Conservation (phyloP, 2,888 invertebrate genomes). For the Chloroclystis v-ata region DNA sequence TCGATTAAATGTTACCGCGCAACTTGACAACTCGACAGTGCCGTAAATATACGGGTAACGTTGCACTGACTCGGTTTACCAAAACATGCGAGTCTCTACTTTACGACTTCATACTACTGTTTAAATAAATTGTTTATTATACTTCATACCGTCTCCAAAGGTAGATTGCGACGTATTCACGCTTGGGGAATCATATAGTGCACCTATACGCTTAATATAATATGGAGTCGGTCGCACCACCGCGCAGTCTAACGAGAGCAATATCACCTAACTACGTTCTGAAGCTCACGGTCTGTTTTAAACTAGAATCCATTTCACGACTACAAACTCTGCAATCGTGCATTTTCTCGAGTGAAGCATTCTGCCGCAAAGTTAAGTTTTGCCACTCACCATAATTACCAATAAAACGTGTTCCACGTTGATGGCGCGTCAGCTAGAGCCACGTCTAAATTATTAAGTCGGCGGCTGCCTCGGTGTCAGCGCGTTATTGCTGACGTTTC, state of each 20-base stretch:
- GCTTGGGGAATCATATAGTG: slow-evolving; percentile 39
- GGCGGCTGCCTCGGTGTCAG: slow-evolving; percentile 55
- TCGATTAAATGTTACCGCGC: slow-evolving; percentile 60
- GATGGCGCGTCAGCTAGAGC: slow-evolving; percentile 52
- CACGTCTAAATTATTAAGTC: slow-evolving; percentile 61
- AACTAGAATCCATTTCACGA: slow-evolving; percentile 71
- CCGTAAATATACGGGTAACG: slow-evolving; percentile 63
- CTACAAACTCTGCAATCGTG: slow-evolving; percentile 65
- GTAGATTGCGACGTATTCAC: slow-evolving; percentile 34
- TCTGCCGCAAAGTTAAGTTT: slow-evolving; percentile 63
- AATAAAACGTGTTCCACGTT: slow-evolving; percentile 64
- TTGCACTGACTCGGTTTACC: slow-evolving; percentile 55
- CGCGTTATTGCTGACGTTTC: slow-evolving; percentile 64
- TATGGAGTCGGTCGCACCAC: slow-evolving; percentile 44
- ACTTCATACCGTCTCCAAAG: slow-evolving; percentile 38
- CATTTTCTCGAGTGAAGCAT: slow-evolving; percentile 57
- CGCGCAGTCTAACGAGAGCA: slow-evolving; percentile 63
- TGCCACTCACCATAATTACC: slow-evolving; percentile 67
- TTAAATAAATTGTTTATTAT: slow-evolving; percentile 61
- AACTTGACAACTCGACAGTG: slow-evolving; percentile 66
- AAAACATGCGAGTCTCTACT: slow-evolving; percentile 62
- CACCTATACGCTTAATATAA: slow-evolving; percentile 43
- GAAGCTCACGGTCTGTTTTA: slow-evolving; percentile 65
- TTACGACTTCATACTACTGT: slow-evolving; percentile 48
- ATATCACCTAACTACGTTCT: slow-evolving; percentile 66